Conservation (phyloP, 2,888 invertebrate genomes). For the Heliconius hortense region DNA sequence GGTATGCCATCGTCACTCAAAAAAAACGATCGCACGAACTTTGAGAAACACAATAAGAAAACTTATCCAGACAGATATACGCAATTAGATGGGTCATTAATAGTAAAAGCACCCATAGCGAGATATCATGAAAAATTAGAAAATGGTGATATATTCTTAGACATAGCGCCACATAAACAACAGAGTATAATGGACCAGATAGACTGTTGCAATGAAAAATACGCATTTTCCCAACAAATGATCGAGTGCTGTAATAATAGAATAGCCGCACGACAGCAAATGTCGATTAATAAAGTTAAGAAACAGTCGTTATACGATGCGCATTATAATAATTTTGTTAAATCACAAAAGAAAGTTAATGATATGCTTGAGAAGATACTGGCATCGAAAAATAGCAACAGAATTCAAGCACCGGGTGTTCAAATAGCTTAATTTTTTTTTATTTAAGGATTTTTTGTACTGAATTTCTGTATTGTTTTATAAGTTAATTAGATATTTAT, state of each 20-base stretch:
- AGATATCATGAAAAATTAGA: constrained; percentile 63
- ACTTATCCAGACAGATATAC: constrained; percentile 33
- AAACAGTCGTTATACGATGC: constrained; percentile 52
- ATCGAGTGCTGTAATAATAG: constrained; percentile 45
- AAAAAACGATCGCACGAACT: constrained; percentile 34
- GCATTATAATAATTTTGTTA: constrained; percentile 65
- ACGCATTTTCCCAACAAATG: constrained; percentile 42
- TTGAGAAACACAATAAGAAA: constrained; percentile 40
- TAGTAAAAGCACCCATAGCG: constrained; percentile 47
- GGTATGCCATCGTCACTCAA: constrained; percentile 34
- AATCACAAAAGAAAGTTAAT: constrained; percentile 71
- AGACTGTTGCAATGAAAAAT: constrained; percentile 43
- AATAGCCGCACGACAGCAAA: constrained; percentile 57
- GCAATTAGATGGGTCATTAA: constrained; percentile 23
- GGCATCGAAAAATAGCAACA: constrained; percentile 50
- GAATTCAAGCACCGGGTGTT: constrained; percentile 48
- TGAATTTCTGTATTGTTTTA: background rate
- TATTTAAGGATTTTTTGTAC: background rate
- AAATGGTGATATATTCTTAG: constrained; percentile 39
- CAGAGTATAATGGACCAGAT: constrained; percentile 28
- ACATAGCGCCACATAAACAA: constrained; percentile 20
- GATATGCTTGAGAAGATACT: constrained; percentile 67
- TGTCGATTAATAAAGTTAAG: constrained; percentile 53
- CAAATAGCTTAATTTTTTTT: constrained; percentile 48
- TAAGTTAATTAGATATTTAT: background rate